phyloP scores from a whole-genome alignment of 2,797 vertebrate species.

The Cyprinella venusta region DNA sequence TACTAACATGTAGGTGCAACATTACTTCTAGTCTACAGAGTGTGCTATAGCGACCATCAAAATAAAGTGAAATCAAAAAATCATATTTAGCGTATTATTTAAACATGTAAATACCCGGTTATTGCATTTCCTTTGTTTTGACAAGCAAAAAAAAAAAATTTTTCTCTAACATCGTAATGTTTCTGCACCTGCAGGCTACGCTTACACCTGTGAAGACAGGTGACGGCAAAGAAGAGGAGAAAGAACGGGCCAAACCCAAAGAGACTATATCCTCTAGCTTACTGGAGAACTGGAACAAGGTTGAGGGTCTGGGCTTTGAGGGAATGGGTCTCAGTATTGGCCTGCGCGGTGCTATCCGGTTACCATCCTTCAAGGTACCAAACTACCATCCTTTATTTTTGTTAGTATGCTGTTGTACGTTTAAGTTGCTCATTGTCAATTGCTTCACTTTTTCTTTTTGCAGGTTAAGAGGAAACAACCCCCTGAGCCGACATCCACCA shows the following conservation, averaged over 20 bases:
- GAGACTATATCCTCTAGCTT: conserved; percentile 90
- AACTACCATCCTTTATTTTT: background rate
- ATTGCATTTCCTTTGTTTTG: background rate
- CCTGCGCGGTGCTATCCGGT: conserved; percentile 90
- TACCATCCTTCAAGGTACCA: conserved; percentile 95
- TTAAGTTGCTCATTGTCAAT: background rate
- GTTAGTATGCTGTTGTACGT: background rate
- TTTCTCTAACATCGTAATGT: background rate
- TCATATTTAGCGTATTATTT: background rate
- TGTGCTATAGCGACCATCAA: no score
- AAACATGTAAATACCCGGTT: background rate
- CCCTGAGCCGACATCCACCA: conserved; percentile 83
- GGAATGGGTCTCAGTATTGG: conserved; percentile 93
- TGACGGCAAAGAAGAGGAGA: conserved; percentile 89
- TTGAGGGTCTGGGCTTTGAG: conserved; percentile 91
- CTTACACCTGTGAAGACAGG: conserved; percentile 92
- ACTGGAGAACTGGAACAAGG: conserved; percentile 97
- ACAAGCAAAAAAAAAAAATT: background rate
- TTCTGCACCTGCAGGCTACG: conserved; percentile 78
- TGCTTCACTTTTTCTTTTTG: conserved; percentile 33
- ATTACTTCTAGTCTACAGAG: no score
- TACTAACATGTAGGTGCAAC: no score
- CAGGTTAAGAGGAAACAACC: conserved; percentile 98
- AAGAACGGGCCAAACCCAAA: conserved; percentile 92
- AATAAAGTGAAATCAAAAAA: no score